Conservation (phyloP, 2,113 vertebrate species). For the Pampusana beccarii region DNA sequence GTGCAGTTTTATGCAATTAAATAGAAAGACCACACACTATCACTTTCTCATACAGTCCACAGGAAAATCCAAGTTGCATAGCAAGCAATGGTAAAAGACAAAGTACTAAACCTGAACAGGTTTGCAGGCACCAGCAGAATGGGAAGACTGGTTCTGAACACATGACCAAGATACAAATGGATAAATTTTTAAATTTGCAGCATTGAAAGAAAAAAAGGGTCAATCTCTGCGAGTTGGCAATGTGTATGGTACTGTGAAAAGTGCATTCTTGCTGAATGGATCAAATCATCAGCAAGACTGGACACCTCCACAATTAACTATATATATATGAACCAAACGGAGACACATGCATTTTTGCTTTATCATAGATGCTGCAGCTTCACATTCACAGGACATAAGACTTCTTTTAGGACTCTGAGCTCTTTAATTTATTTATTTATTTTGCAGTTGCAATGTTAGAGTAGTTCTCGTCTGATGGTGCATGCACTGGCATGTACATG, state of each 20-base stretch:
- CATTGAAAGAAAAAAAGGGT: neutral
- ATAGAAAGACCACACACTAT: neutral
- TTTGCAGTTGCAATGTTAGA: neutral
- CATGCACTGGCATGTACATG: constrained; percentile 26
- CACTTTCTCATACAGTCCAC: constrained; percentile 4
- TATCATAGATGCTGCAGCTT: neutral
- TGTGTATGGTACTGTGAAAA: neutral
- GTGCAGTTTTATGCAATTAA: neutral
- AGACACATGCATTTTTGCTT: neutral
- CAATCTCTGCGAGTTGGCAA: neutral
- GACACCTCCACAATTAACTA: neutral
- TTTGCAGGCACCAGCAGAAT: neutral
- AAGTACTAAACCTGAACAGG: neutral
- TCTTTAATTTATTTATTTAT: neutral
- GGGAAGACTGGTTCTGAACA: neutral
- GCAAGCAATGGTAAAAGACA: neutral
- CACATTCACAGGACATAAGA: neutral
- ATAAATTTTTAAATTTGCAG: neutral
- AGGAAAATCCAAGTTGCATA: neutral
- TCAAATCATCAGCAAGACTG: constrained; percentile 35
- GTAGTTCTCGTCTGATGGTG: constrained; percentile 30
- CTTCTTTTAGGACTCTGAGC: neutral
- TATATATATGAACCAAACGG: neutral
- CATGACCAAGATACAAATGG: neutral
- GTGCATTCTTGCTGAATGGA: constrained; percentile 7